phyloP scores from a whole-genome alignment of 2,797 vertebrate species.

The Balearica regulorum region DNA sequence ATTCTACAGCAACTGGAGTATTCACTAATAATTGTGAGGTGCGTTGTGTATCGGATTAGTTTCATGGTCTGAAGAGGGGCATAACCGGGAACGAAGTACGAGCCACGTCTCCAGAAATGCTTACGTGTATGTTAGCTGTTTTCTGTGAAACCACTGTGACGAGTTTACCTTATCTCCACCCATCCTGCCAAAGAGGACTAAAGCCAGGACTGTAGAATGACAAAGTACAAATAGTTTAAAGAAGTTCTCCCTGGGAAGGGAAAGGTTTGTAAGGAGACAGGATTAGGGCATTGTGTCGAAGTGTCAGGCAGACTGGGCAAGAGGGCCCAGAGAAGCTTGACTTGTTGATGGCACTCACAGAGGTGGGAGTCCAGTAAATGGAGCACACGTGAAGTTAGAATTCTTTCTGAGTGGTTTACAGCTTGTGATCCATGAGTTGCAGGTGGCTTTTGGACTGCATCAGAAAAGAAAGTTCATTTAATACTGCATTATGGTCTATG shows the following conservation, averaged over 20 bases:
- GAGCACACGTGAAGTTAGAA: not conserved
- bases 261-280: not conserved
- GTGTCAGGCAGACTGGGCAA: not conserved
- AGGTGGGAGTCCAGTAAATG: not conserved
- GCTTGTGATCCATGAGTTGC: not conserved
- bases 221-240: not conserved
- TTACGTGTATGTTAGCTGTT: accelerated
- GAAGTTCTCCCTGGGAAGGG: not conserved
- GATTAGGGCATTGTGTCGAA: not conserved
- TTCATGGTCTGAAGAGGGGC: not conserved
- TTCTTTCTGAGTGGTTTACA: not conserved
- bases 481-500: not conserved
- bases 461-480: not conserved
- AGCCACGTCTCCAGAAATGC: not conserved
- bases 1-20: not conserved
- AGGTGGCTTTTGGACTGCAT: not conserved
- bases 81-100: not conserved
- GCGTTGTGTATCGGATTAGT: not conserved
- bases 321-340: not conserved
- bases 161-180: not conserved
- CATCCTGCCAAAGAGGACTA: not conserved
- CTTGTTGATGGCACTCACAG: not conserved
- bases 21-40: not conserved
- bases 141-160: not conserved
- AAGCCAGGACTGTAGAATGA: not conserved